Percentiles rank a stretch among this genome's conserved stretches.
These are phyloP conservation scores for Emydura subglobosa DNA, from an alignment of 2,113 vertebrate species.

Conservation along the genomic window DNA sequence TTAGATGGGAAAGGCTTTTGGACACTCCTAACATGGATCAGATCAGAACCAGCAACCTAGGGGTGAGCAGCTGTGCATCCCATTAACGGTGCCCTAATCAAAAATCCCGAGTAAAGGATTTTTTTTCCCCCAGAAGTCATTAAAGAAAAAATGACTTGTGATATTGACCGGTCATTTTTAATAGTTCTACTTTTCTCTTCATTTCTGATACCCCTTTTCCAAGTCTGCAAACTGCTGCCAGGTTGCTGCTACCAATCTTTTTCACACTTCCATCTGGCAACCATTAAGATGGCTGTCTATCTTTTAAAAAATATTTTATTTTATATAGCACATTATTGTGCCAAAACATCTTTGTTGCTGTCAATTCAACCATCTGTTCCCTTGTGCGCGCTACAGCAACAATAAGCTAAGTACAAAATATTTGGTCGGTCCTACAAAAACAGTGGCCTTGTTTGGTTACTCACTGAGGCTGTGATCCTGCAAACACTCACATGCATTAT, in stretches of 20 bases:
- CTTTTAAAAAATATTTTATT: rapidly evolving
- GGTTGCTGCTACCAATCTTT: constrained; percentile 7
- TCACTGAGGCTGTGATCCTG: rapidly evolving
- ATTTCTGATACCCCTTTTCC: constrained; percentile 1
- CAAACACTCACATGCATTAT: rapidly evolving
- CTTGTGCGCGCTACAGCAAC: not conserved
- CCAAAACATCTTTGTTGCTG: not conserved
- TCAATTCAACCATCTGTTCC: not conserved
- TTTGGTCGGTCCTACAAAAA: not conserved
- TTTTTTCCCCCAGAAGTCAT: not conserved
- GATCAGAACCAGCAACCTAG: not conserved
- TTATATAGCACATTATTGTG: rapidly evolving
- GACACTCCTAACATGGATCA: not conserved
- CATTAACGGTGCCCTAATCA: not conserved
- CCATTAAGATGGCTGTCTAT: not conserved
- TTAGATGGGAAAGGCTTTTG: not conserved
- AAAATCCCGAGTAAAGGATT: not conserved
- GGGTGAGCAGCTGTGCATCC: not conserved
- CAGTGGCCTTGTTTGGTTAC: rapidly evolving
- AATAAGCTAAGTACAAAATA: rapidly evolving
- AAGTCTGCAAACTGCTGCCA: constrained; percentile 23
- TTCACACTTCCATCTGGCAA: not conserved
- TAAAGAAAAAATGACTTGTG: not conserved
- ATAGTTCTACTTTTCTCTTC: not conserved
- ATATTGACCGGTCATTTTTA: not conserved